These are phyloP conservation scores for Nephrotoma guestfalica DNA, from an alignment of 2,888 invertebrate genomes.

Conservation along the genomic window DNA sequence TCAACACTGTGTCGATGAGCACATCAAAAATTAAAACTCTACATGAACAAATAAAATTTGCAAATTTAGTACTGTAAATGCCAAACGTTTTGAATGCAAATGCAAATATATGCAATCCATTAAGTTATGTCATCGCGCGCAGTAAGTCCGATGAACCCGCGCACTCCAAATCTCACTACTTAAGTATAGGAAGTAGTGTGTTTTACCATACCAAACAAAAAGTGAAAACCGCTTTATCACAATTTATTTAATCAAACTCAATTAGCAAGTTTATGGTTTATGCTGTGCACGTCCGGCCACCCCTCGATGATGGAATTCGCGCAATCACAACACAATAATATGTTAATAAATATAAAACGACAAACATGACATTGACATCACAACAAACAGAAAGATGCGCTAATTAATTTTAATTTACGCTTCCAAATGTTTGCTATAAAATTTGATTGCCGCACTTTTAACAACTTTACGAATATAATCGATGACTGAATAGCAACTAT, in stretches of 20 bases:
- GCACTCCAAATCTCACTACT: background rate
- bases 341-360: background rate
- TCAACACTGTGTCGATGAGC: background rate
- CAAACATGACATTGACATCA: background rate
- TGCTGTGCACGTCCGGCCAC: background rate
- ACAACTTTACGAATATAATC: background rate
- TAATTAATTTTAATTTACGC: background rate
- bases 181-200: background rate
- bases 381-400: background rate
- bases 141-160: background rate
- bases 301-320: background rate
- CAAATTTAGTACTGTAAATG: background rate
- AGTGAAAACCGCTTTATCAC: background rate
- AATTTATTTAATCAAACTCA: background rate
- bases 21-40: background rate
- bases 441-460: background rate
- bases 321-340: too few species aligned
- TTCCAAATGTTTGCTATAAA: background rate
- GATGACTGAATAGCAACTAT: background rate
- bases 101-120: background rate
- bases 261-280: background rate
- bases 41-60: background rate
- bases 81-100: background rate
- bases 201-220: background rate
- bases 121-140: background rate